Conservation (phyloP, 2,797 vertebrate species). For the Holocentrus rufus region DNA sequence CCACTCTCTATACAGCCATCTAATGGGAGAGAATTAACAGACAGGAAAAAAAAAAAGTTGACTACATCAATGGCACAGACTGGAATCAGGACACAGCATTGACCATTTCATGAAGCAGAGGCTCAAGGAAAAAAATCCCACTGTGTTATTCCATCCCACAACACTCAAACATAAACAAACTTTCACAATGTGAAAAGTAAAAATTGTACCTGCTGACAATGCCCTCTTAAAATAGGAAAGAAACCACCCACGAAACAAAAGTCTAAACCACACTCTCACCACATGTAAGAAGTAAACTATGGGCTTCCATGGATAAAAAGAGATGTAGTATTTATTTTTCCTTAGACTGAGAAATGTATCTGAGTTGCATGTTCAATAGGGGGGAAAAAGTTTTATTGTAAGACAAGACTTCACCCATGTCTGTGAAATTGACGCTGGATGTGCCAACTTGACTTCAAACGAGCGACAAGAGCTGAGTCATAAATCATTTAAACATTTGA, state of each 20-base stretch:
- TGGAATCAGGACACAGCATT: not conserved
- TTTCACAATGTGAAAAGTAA: constrained; percentile 43
- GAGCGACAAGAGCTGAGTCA: constrained; percentile 28
- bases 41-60: not conserved
- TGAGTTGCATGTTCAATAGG: constrained; percentile 18
- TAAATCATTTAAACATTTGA: constrained; percentile 64
- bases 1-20: constrained; percentile 91
- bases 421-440: constrained; percentile 57
- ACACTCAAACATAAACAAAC: constrained; percentile 16
- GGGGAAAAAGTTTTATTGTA: constrained; percentile 44
- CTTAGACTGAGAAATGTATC: constrained; percentile 9
- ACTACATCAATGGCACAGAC: not conserved
- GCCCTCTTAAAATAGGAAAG: constrained; percentile 28
- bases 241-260: constrained; percentile 48
- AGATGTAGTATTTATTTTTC: too few species aligned
- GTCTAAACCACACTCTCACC: not conserved
- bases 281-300: constrained; percentile 13
- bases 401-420: constrained; percentile 43
- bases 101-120: not conserved
- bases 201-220: constrained; percentile 43
- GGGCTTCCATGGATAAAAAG: not conserved
- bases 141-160: constrained; percentile 11
- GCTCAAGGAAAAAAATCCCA: constrained; percentile 7
- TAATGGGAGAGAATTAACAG: constrained; percentile 53
- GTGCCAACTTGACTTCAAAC: constrained; percentile 71